These are phyloP conservation scores for Porites evermanni DNA, from an alignment of 92 coral and sea anemone species.

Conservation along the genomic window DNA sequence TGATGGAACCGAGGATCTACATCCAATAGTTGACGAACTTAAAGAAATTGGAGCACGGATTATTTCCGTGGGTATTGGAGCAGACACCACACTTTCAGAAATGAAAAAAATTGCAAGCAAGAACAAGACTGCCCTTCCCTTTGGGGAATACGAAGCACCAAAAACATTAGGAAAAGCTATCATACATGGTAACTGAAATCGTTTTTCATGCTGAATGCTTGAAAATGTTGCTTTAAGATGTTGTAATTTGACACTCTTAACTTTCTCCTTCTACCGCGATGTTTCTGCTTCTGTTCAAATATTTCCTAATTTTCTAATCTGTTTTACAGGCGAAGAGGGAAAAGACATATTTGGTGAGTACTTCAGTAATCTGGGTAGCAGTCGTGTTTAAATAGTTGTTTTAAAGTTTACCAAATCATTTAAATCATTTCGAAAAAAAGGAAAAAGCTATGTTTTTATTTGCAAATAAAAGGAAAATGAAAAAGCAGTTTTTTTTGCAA, in stretches of 20 bases:
- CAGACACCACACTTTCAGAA: constrained; percentile 22
- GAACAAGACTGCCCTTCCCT: neutral
- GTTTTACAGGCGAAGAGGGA: constrained; percentile 9
- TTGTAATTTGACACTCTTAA: neutral
- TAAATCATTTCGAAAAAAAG: no score
- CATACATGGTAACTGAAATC: constrained; percentile 21
- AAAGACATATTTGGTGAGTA: constrained; percentile 24
- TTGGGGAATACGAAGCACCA: constrained; percentile 26
- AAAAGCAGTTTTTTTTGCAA: no score
- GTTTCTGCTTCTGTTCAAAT: neutral
- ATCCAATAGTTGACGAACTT: neutral
- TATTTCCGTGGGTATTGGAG: constrained; percentile 31
- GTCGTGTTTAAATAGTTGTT: no score
- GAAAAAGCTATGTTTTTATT: no score
- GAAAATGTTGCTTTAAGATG: no score
- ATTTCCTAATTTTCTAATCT: neutral
- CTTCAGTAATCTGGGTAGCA: no score
- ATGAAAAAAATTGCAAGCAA: neutral
- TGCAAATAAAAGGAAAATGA: no score
- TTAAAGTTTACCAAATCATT: no score
- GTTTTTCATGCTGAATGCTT: neutral
- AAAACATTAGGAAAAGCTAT: constrained; percentile 20
- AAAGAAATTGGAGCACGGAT: neutral
- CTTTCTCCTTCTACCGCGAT: neutral
- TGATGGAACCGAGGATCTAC: neutral